Evolutionary conservation across 2,113 vertebrate genomes (phyloP), one percentile per base, ranked within the genome.

Genomic region (Garra rufa): DNA sequence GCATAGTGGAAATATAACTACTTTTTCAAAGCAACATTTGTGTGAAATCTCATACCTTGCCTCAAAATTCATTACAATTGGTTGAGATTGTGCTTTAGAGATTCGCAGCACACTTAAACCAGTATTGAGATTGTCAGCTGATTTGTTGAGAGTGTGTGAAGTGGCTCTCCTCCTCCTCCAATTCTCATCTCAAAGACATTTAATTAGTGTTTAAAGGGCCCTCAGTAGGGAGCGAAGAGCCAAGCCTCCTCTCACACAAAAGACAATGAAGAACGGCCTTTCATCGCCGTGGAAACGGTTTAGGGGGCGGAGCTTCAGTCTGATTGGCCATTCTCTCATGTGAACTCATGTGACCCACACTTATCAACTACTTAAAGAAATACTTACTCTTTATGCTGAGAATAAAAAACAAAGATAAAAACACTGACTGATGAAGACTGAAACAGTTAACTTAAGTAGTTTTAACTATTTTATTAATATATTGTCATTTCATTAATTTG

Each of bases 151-250:
- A 8, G 59, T 65, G 13, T 65, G 13, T 65, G 61, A 65, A 30
- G 61, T 17, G 61, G 61, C 55, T 57, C 59, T n/a, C 15, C 61
- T 9, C 65, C 30, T 67, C 59, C 59, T 30, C 13, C 13, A 63
- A 63, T 30, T 63, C 61, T 26, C 61, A 65, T 69, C 19, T 69
- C 46, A 74, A 86, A 85, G 50, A 86, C n/a, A 77, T 55, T 50
- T 87, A 88, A 91, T 88, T 88, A 88, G 83, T 81, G 76, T 77
- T 84, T 89, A 78, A 88, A 87, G 28, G 44, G 76, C 84, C 82
- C n/a, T 85, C 80, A 78, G 88, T 78, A 50, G 63, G 48, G 76
- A 78, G 57, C 77, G 9, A 46, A 19, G 55, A 48, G 59, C 80
- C 28, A 13, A 44, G 2, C 59, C 86, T 76, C 67, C 14, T 52